Conservation (phyloP, 2,113 vertebrate genomes). For the Solea solea region DNA sequence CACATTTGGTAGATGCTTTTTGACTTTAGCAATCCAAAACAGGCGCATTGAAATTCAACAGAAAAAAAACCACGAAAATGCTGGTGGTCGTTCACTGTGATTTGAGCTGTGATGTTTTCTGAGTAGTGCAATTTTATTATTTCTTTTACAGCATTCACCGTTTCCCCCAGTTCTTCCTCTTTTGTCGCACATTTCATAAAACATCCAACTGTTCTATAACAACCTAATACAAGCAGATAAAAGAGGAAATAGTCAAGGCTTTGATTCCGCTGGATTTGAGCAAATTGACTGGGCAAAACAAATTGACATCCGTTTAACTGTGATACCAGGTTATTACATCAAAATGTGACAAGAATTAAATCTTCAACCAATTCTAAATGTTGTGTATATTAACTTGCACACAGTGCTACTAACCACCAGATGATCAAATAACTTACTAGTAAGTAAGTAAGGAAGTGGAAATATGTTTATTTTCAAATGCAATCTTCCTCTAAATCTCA, state of each 20-base stretch:
- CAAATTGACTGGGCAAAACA: background rate
- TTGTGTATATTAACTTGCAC: background rate
- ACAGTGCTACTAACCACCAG: no score
- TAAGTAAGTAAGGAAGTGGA: background rate
- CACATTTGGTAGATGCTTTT: background rate
- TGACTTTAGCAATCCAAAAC: background rate
- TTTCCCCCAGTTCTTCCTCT: background rate
- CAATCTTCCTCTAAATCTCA: background rate
- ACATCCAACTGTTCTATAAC: background rate
- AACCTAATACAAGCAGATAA: background rate
- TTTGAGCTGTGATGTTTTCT: no score
- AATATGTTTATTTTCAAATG: background rate
- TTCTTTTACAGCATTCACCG: background rate
- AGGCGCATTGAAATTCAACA: background rate
- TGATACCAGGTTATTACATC: no score
- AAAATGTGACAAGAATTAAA: background rate
- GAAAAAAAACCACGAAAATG: background rate
- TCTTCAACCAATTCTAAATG: slow-evolving; percentile 4
- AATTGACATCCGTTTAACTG: no score
- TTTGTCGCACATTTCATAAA: background rate
- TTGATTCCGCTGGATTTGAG: background rate
- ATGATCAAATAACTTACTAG: no score
- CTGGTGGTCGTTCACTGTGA: background rate
- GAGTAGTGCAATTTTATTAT: no score
- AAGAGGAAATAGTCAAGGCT: background rate